Conservation (phyloP, 2,888 invertebrate genomes). For the Alcis repandata region DNA sequence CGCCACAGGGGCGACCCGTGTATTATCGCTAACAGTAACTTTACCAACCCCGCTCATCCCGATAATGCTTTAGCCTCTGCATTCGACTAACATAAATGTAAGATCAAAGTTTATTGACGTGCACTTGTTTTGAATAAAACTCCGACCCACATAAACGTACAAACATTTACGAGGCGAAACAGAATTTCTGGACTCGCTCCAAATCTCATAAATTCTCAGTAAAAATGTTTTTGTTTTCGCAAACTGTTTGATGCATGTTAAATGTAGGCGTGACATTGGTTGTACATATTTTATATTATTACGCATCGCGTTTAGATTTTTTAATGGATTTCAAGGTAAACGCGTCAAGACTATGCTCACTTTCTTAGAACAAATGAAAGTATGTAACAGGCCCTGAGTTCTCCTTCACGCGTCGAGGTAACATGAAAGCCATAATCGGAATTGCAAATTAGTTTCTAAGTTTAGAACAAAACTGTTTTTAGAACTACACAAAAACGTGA, state of each 20-base stretch:
- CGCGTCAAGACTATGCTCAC: neutral
- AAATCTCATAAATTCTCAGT: conserved; percentile 42
- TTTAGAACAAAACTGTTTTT: conserved; percentile 1
- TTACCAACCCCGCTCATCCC: no score
- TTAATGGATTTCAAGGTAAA: neutral
- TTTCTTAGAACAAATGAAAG: neutral
- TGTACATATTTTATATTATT: conserved; percentile 27
- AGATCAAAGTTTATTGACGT: conserved; percentile 22
- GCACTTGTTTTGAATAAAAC: conserved; percentile 14
- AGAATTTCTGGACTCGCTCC: conserved; percentile 41
- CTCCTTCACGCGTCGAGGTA: neutral
- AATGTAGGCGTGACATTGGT: conserved; percentile 28
- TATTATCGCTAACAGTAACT: no score
- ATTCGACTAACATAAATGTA: neutral
- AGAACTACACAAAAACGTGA: neutral
- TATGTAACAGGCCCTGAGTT: neutral
- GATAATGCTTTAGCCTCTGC: neutral
- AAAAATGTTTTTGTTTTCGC: conserved; percentile 46
- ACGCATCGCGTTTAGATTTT: conserved; percentile 17
- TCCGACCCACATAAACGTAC: conserved; percentile 26
- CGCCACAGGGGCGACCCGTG: no score
- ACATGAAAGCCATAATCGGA: conserved; percentile 11
- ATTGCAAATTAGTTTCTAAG: conserved; percentile 18
- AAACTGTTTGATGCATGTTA: conserved; percentile 39
- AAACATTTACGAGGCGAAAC: conserved; percentile 39